These are phyloP conservation scores for Drosophila micromelanica DNA, from an alignment of 1,140 invertebrate species.

Conservation along the genomic window DNA sequence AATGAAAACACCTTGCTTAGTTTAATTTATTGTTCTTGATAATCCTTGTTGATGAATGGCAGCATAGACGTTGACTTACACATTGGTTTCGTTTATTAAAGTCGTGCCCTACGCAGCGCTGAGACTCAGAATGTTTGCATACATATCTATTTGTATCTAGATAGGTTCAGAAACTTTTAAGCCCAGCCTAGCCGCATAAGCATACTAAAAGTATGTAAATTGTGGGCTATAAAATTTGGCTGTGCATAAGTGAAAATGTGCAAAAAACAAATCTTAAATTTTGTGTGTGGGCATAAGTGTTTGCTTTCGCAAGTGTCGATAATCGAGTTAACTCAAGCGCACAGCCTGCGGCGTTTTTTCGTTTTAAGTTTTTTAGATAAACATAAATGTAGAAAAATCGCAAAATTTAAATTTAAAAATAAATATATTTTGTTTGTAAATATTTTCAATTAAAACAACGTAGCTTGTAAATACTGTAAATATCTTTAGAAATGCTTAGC, in stretches of 20 bases:
- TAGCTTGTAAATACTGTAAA: neutral
- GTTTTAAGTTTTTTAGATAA: neutral
- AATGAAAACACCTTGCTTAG: constrained; percentile 34
- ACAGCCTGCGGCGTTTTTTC: constrained; percentile 14
- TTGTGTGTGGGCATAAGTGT: constrained; percentile 7
- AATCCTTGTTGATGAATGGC: constrained; percentile 79
- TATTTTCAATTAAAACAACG: no score
- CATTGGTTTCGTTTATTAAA: constrained; percentile 13
- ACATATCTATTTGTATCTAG: constrained; percentile 24
- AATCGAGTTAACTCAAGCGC: constrained; percentile 9
- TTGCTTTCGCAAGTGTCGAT: neutral
- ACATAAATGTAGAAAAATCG: neutral
- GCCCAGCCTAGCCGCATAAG: constrained; percentile 6
- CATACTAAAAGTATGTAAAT: constrained; percentile 2
- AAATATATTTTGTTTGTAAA: neutral
- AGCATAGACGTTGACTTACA: constrained; percentile 6
- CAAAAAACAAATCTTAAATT: constrained; percentile 28
- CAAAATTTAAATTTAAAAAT: neutral
- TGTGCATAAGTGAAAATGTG: constrained; percentile 5
- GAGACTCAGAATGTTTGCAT: neutral
- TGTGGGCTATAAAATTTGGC: neutral
- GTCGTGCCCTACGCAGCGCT: neutral
- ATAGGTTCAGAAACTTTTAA: neutral
- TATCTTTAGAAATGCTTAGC: neutral
- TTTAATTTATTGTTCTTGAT: constrained; percentile 76